Evolutionary conservation across 1,140 invertebrate genomes (phyloP).

Genomic region (Drosophila bocki): DNA sequence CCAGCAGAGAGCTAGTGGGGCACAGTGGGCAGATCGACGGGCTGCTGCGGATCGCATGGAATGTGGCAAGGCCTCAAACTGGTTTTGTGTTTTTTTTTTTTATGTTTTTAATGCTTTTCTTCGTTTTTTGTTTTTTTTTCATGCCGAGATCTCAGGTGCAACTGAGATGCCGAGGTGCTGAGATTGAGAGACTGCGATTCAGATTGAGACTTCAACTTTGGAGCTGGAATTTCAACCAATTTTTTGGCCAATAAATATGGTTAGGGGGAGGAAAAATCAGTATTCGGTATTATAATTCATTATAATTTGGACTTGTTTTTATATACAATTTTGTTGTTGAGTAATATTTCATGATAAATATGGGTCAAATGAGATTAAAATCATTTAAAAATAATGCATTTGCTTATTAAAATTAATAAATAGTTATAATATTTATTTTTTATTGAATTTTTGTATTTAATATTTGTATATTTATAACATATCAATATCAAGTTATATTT

Average conservation of each 20-base stretch:
- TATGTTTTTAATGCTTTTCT: slow-evolving; percentile 5
- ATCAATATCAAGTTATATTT: no score
- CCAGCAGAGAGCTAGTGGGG: slow-evolving; percentile 10
- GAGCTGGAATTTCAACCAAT: slow-evolving; percentile 20
- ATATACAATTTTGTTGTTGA: no score
- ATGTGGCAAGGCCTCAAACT: slow-evolving; percentile 40
- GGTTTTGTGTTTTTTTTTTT: slow-evolving; percentile 34
- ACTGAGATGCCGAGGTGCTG: slow-evolving; percentile 21
- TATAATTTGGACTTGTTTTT: neutral
- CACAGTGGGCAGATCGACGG: slow-evolving; percentile 31
- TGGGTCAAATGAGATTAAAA: neutral
- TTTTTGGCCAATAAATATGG: neutral
- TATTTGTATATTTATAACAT: no score
- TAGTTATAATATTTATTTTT: no score
- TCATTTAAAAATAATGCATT: neutral
- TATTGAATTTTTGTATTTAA: no score
- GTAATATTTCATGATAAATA: neutral
- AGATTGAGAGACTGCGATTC: slow-evolving; percentile 9
- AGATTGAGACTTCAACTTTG: slow-evolving; percentile 43
- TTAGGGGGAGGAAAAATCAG: neutral
- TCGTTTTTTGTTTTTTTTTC: neutral
- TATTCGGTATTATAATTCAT: slow-evolving; percentile 2
- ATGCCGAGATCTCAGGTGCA: slow-evolving; percentile 34
- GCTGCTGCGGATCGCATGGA: slow-evolving; percentile 16
- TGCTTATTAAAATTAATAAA: no score